Evolutionary conservation across 2,113 vertebrate genomes (phyloP), one percentile per base, ranked within the genome.

Genomic region (Bos javanicus): DNA sequence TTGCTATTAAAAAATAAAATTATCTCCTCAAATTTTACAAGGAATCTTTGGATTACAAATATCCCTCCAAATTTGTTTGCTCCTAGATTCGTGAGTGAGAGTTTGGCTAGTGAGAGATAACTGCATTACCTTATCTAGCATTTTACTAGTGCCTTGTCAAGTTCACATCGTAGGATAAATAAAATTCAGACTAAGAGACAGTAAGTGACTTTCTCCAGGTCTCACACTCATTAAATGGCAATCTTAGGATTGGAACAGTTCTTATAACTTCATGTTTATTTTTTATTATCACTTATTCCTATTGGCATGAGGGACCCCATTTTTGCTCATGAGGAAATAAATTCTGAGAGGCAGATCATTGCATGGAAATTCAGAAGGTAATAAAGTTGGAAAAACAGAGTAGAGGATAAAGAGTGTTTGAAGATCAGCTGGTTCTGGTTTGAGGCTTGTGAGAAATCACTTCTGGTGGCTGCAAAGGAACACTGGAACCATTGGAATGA

Each of bases 1-100:
- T 97, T 62, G 62, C 62, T n/a, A 90, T 74, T 94, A 94, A 89
- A 88, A 59, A 67, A 60, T 48, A 90, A 46, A 90, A 59, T 59
- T 54, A 83, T 39, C 26, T 43, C 7, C 57, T 71, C 56, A 94
- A 83, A 91, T 84, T 83, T 71, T 84, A 93, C 6, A 95, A 87
- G n/a, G 9, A 39, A n/a, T 10, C 7, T 48, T 96, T 88, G 50
- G 43, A n/a, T 93, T 90, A 87, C 1, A 90, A 26, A 43, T 81
- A 19, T 82, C 21, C 76, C 50, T 95, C 17, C 10, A 39, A 81
- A 81, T 64, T 1, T 43, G 39, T 92, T 92, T 90, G 59, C 7
- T 52, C 28, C 28, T 10, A 90, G 39, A 90, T 90, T 92, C 43
- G 1, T 74, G 57, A 83, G 39, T 90, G 57, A 88, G 25, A n/a